Conservation (phyloP, 1,140 invertebrate genomes). For the Drosophila santomea region DNA sequence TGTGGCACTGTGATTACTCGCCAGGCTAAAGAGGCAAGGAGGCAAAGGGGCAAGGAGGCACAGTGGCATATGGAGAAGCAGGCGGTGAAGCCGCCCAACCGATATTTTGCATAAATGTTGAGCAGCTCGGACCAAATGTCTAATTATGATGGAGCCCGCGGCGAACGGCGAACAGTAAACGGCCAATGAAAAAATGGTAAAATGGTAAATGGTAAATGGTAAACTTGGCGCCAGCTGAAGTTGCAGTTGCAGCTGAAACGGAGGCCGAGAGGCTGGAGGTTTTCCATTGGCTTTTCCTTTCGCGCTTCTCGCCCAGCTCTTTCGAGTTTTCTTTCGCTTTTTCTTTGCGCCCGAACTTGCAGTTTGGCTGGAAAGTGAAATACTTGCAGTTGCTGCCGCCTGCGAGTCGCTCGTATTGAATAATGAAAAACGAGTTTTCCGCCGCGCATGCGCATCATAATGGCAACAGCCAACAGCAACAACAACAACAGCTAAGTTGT, state of each 20-base stretch:
- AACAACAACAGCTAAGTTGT: slow-evolving; percentile 17
- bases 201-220: slow-evolving; percentile 39
- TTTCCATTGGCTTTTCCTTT: slow-evolving; percentile 53
- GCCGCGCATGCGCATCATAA: slow-evolving; percentile 67
- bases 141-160: slow-evolving; percentile 66
- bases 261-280: slow-evolving; percentile 5
- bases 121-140: slow-evolving; percentile 53
- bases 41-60: not conserved
- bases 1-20: slow-evolving; percentile 64
- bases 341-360: slow-evolving; percentile 63
- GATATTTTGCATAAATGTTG: slow-evolving; percentile 79
- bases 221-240: slow-evolving; percentile 46
- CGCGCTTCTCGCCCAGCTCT: slow-evolving; percentile 32
- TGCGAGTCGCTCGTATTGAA: slow-evolving; percentile 60
- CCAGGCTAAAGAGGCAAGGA: not conserved
- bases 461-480: slow-evolving; percentile 23
- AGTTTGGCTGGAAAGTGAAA: slow-evolving; percentile 74
- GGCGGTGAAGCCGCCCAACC: slow-evolving; percentile 16
- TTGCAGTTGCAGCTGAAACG: slow-evolving; percentile 7
- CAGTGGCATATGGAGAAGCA: too few relatives aligned
- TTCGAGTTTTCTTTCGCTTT: slow-evolving; percentile 53
- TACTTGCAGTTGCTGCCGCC: slow-evolving; percentile 60
- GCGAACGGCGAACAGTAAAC: slow-evolving; percentile 39
- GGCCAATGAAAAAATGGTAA: slow-evolving; percentile 22
- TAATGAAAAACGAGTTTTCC: slow-evolving; percentile 82